Base-by-base conservation (phyloP, 2,888 invertebrate species). In the Sympetrum striolatum region DNA sequence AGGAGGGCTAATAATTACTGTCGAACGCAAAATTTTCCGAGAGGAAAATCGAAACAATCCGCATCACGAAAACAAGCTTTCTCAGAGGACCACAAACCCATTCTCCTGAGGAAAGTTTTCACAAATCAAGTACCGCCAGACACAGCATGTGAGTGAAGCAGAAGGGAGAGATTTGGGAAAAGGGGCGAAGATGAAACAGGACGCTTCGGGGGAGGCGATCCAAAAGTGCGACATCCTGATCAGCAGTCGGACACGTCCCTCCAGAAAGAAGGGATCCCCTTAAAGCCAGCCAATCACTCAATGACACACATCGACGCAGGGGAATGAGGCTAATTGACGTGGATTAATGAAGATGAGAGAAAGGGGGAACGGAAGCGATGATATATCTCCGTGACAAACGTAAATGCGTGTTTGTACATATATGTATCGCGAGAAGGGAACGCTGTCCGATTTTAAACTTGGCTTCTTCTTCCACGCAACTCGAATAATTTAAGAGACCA, bases 301-400 rank as follows among this genome's bases (percentile, higher is more conserved):
- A 60, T 86, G 86, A 86, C 86, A 86, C 37, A 64, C 86, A 86
- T 86, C 64, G 86, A 86, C 86, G 86, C 86, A 37, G n/a, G 58
- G 86, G 86, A 60, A 86, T 60, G 86, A 86, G 86, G 60, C 86
- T 86, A 86, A 86, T 86, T 86, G 86, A 86, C 86, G 86, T 58
- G 64, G 86, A 86, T 86, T 86, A 86, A 86, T 86, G 64, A 86
- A 86, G 73, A 73, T 73, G 73, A 22, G 58, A 37, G 82, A 53
- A 35, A 58, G 64, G n/a, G 86, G 15, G 8, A 58, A 35, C 58
- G 53, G 82, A 53, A 53, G 58, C 82, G 35, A 31, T 31, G 82
- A 35, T 25, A 82, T 58, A 5, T 25, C 37, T 80, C 48, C 22
- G 81, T n/a, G 81, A 37, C 44, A 44, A 39, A 73, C 73, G 25